A percentile compares a stretch with the other conserved stretches of the same genome.
These are phyloP conservation scores for Alosa alosa DNA, from an alignment of 2,113 vertebrate species.

Conservation along the genomic window DNA sequence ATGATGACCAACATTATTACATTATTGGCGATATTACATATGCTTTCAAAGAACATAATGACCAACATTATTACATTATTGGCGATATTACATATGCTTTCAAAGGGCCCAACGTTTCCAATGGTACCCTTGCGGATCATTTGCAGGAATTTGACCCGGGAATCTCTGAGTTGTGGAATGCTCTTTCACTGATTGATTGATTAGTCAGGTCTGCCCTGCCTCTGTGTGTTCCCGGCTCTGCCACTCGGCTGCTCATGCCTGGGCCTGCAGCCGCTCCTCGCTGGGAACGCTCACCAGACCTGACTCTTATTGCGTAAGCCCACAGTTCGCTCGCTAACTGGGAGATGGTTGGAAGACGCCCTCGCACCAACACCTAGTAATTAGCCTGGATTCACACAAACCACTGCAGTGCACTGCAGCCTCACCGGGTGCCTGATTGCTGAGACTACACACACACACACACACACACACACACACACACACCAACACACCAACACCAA, in stretches of 20 bases:
- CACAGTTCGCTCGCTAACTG: conserved; percentile 18
- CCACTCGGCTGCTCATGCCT: conserved; percentile 38
- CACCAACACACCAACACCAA: no score
- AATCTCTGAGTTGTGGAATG: neutral
- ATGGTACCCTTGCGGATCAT: neutral
- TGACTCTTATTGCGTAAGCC: conserved; percentile 25
- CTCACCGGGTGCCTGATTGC: neutral
- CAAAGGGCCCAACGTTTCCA: no score
- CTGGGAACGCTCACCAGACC: conserved; percentile 12
- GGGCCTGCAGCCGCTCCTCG: conserved; percentile 39
- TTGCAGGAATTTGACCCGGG: neutral
- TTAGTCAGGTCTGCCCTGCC: neutral
- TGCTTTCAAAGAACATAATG: no score
- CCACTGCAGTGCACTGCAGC: neutral
- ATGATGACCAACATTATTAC: no score
- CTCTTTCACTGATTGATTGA: neutral
- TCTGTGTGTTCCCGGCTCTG: neutral
- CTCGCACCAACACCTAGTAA: neutral
- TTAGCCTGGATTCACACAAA: neutral
- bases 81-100: no score
- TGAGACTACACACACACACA: neutral
- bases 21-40: no score
- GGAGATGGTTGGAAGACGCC: neutral
- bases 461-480: no score
- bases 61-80: no score